phyloP scores from a whole-genome alignment of 2,888 invertebrate genomes.

The Stenotaenia linearis region DNA sequence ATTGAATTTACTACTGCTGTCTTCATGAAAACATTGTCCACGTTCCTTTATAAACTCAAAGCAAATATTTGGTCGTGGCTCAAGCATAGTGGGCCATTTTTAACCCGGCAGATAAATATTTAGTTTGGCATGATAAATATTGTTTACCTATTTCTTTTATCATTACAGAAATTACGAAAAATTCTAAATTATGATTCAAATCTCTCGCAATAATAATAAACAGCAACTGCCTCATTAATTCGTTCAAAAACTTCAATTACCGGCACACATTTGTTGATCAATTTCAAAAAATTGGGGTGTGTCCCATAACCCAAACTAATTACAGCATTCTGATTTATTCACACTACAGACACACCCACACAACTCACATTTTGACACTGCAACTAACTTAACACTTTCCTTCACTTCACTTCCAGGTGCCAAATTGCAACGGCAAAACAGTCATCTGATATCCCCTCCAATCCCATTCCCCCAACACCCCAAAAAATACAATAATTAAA shows the following conservation, averaged over 20 bases:
- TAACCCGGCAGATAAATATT: no score
- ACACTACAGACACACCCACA: neutral
- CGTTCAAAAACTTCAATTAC: neutral
- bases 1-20: neutral
- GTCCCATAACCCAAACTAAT: neutral
- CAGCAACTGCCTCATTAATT: neutral
- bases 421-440: neutral
- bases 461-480: neutral
- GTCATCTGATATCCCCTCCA: neutral
- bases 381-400: neutral
- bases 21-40: neutral
- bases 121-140: no score
- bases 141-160: no score
- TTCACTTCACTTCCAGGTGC: neutral
- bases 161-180: no score
- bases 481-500: slow-evolving; percentile 11
- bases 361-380: neutral
- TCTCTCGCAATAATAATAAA: neutral
- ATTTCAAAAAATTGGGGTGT: neutral
- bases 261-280: neutral
- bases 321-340: slow-evolving; percentile 2
- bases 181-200: neutral
- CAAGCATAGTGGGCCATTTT: no score
- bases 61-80: no score
- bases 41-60: neutral